Conservation (phyloP, 1,140 invertebrate species). For the Sycobia sp. region DNA sequence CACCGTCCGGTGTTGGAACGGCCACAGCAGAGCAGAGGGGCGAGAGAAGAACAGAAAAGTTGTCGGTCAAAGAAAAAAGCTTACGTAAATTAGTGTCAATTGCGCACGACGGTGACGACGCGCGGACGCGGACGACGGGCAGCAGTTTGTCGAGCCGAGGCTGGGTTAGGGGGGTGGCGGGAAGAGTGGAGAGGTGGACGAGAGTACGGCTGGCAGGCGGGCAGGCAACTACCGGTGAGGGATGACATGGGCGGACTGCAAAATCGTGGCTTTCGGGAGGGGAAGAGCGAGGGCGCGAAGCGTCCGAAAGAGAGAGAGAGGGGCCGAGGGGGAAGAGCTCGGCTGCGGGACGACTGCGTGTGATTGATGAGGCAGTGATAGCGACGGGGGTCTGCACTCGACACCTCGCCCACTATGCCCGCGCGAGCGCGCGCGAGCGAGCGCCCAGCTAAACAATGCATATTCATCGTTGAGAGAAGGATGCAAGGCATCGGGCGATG, state of each 20-base stretch:
- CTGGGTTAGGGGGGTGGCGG: neutral
- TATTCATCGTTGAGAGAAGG: conserved; percentile 51
- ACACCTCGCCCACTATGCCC: conserved; percentile 59
- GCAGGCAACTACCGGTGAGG: conserved; percentile 22
- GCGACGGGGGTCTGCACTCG: conserved; percentile 60
- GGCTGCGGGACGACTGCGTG: conserved; percentile 48
- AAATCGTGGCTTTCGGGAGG: conserved; percentile 28
- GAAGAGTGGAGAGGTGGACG: neutral
- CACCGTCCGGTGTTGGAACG: no score
- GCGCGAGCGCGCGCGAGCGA: no score
- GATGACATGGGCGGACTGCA: conserved; percentile 39
- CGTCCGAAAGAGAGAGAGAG: conserved; percentile 17
- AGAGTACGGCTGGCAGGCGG: neutral
- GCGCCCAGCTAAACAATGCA: conserved; percentile 57
- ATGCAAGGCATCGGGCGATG: no score
- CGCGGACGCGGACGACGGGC: conserved; percentile 23
- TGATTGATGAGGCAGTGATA: conserved; percentile 62
- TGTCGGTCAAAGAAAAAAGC: conserved; percentile 37
- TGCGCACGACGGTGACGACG: conserved; percentile 22
- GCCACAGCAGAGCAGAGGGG: no score
- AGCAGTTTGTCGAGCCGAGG: no score
- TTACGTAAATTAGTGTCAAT: conserved; percentile 49
- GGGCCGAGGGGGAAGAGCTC: conserved; percentile 28
- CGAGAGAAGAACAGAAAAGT: no score
- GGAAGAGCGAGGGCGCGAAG: conserved; percentile 15